A percentile compares a stretch with the other conserved stretches of the same genome.
phyloP scores from a whole-genome alignment of 2,888 invertebrate genomes.

The Dicycla oo region DNA sequence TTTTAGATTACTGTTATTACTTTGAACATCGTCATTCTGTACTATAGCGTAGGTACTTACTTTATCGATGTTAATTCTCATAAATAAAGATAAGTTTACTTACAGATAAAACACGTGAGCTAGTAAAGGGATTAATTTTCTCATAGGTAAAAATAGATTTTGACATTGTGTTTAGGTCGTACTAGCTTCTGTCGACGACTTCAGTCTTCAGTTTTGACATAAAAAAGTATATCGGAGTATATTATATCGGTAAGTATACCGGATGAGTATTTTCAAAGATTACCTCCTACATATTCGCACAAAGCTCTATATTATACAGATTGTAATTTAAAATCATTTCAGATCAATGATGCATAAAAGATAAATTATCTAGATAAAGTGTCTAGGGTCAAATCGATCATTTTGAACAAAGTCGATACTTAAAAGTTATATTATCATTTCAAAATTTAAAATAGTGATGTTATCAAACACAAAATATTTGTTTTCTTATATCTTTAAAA shows the following conservation, averaged over 20 bases:
- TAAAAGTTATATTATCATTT: not conserved
- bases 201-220: too few species aligned
- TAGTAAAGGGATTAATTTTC: not conserved
- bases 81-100: not conserved
- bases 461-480: not conserved
- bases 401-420: not conserved
- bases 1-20: not conserved
- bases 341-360: not conserved
- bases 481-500: not conserved
- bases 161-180: not conserved
- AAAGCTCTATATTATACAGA: too few species aligned
- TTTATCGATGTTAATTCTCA: not conserved
- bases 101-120: not conserved
- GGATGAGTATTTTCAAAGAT: too few species aligned
- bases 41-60: not conserved
- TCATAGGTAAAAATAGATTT: not conserved
- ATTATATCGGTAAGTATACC: too few species aligned
- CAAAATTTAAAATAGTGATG: not conserved
- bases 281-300: too few species aligned
- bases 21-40: conserved; percentile 1
- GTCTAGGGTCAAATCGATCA: not conserved
- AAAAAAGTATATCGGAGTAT: too few species aligned
- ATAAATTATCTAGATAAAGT: too few species aligned
- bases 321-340: not conserved
- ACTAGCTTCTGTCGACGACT: too few species aligned